These are phyloP conservation scores for Oophaga pumilio DNA, from an alignment of 2,113 vertebrate species.

Conservation along the genomic window DNA sequence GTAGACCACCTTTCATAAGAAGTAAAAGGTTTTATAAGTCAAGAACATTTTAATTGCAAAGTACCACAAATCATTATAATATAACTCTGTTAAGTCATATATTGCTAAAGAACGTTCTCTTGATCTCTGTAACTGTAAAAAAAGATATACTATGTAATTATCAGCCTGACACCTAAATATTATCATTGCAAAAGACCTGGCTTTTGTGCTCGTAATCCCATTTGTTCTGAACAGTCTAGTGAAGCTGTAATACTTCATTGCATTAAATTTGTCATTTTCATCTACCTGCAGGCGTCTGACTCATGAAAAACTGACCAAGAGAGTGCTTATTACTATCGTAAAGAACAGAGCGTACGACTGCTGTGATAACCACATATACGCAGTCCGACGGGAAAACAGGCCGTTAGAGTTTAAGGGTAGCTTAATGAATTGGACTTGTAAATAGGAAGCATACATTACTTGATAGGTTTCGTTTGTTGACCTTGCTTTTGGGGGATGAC, in stretches of 20 bases:
- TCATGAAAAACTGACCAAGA: constrained; percentile 20
- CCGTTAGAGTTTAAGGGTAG: neutral
- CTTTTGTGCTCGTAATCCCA: constrained; percentile 5
- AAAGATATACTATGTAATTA: neutral
- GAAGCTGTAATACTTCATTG: neutral
- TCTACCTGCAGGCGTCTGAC: neutral
- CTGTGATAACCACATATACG: neutral
- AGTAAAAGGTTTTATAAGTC: no score
- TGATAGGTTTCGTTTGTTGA: neutral
- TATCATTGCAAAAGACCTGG: neutral
- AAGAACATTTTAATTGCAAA: no score
- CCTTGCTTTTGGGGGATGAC: neutral
- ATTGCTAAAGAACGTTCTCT: neutral
- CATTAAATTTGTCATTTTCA: neutral
- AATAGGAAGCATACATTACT: neutral
- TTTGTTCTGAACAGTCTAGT: neutral
- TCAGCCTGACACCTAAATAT: neutral
- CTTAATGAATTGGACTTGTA: neutral
- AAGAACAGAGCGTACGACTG: neutral
- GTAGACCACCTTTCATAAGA: no score
- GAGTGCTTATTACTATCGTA: constrained; percentile 22
- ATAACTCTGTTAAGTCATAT: neutral
- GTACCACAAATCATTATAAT: neutral
- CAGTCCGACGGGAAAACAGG: neutral
- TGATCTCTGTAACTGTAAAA: neutral